Base-by-base conservation (phyloP, 2,797 vertebrate species). In the Triplophysa yarkandensis region DNA sequence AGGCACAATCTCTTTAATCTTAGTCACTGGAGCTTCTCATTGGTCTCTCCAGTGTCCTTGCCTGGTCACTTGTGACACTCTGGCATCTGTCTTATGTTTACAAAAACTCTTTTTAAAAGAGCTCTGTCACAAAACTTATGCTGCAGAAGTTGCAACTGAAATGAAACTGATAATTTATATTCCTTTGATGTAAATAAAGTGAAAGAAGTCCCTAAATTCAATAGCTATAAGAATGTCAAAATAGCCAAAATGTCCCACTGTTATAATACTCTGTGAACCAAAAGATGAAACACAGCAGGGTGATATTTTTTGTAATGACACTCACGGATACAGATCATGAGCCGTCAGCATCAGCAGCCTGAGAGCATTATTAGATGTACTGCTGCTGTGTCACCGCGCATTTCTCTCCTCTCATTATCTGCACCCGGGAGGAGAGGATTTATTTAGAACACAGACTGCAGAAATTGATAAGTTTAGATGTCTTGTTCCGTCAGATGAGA, bases 351-450 rank as follows among this genome's bases (percentile, higher is more conserved):
- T 68, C 46, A 36, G 19, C 77, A 52, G 39, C 60, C 41, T 1
- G 19, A 54, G 34, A 68, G 30, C 17, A 21, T 62, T 76, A 76
- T 67, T 71, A 67, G 62, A 65, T 75, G 43, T 75, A 67, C 52
- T 44, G 41, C 41, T 41, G 52, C 50, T 39, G 48, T 41, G 41
- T 30, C 52, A 70, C 44, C 16, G 57, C 30, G 21, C 61, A 44
- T 71, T 44, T 46, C 44, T 72, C 68, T 71, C 44, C 50, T 48
- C 43, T 74, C 55, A 64, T 75, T 71, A 74, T 58, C 77, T 75
- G 67, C 62, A 34, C 30, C 61, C 34, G 10, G 16, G 25, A 61
- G 34, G 36, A 57, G 43, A 52, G 6, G 54, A 71, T 67, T 76
- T 76, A 71, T 64, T 44, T 60, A 71, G 25, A 63, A 48, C 27